phyloP scores from a whole-genome alignment of 2,113 vertebrate species.

The Dunckerocampus dactyliophorus region DNA sequence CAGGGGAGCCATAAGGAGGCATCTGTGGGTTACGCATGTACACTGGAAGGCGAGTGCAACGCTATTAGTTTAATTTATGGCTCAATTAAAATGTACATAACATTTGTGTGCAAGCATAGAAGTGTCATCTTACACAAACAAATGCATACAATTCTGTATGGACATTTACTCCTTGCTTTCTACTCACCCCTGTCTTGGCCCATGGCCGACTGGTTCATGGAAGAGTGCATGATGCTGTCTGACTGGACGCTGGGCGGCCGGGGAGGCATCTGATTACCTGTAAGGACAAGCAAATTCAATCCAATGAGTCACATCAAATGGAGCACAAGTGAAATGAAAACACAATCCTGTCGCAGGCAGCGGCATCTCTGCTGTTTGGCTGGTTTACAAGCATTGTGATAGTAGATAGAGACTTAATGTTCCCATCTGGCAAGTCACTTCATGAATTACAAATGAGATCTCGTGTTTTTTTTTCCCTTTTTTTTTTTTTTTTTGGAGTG shows the following conservation, averaged over 20 bases:
- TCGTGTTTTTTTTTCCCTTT: too few relatives aligned
- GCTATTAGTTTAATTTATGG: neutral
- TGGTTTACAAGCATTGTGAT: conserved; percentile 22
- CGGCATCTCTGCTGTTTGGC: conserved; percentile 7
- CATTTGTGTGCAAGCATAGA: neutral
- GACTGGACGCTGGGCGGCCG: conserved; percentile 96
- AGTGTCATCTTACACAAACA: too few relatives aligned
- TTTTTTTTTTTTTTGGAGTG: conserved; percentile 6
- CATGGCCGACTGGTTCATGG: conserved; percentile 91
- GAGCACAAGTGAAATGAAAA: neutral
- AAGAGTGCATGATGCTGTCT: conserved; percentile 90
- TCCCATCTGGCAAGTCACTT: conserved; percentile 29
- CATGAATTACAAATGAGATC: conserved; percentile 43
- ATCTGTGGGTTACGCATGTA: conserved; percentile 97
- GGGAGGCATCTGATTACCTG: conserved; percentile 97
- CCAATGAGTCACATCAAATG: neutral
- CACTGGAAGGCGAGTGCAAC: conserved; percentile 65
- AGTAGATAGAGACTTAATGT: conserved; percentile 20
- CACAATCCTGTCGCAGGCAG: neutral
- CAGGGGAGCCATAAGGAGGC: conserved; percentile 90
- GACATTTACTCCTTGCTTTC: neutral
- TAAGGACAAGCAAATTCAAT: conserved; percentile 6
- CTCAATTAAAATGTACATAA: neutral
- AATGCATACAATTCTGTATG: too few relatives aligned
- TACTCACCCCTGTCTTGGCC: conserved; percentile 90